phyloP scores from a whole-genome alignment of 2,797 vertebrate species.

The Arctocebus calabarensis region DNA sequence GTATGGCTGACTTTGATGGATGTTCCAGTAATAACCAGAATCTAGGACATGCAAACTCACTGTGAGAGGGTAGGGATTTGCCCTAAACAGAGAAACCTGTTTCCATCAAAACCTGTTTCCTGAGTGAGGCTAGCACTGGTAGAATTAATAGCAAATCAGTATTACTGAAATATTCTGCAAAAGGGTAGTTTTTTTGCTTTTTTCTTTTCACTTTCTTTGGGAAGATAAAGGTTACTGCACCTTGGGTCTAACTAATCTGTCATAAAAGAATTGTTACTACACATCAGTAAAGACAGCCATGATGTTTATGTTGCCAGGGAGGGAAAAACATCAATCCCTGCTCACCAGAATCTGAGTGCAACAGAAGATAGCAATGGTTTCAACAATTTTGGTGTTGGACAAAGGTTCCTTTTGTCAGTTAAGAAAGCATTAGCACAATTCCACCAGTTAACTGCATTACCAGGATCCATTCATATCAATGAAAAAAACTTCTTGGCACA shows the following conservation, averaged over 20 bases:
- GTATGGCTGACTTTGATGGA: neutral
- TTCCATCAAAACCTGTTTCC: neutral
- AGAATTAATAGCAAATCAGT: neutral
- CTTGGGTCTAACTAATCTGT: neutral
- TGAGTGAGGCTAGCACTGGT: neutral
- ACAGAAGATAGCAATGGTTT: neutral
- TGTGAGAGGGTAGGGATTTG: neutral
- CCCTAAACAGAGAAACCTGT: neutral
- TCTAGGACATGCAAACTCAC: neutral
- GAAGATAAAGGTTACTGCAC: neutral
- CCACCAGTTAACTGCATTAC: slow-evolving; percentile 59
- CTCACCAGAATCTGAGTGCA: neutral
- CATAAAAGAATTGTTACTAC: slow-evolving; percentile 63
- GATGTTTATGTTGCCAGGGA: neutral
- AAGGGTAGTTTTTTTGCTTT: neutral
- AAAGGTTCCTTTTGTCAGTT: slow-evolving; percentile 76
- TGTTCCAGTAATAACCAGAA: neutral
- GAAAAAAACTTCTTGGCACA: slow-evolving; percentile 85
- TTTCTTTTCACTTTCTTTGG: neutral
- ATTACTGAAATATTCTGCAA: neutral
- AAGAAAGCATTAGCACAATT: slow-evolving; percentile 50
- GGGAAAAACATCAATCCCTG: neutral
- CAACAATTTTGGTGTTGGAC: neutral
- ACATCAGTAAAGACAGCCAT: slow-evolving; percentile 18
- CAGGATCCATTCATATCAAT: slow-evolving; percentile 80